Evolutionary conservation across 1,140 invertebrate species (phyloP).

Genomic region (Meloidogyne hapla): DNA sequence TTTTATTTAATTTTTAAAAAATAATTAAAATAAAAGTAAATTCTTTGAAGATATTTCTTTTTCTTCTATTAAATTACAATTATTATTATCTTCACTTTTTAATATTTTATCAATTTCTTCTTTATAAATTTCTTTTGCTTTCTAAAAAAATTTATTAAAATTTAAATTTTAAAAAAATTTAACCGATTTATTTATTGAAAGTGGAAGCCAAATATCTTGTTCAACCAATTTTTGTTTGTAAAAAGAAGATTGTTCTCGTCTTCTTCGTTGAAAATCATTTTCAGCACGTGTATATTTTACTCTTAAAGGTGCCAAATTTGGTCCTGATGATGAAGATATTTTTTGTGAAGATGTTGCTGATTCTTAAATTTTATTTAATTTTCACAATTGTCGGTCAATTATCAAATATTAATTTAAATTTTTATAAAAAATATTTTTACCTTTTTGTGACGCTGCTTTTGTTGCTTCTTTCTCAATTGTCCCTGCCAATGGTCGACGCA

Average conservation of each 20-base stretch:
- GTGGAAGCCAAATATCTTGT: conserved; percentile 23
- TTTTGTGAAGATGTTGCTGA: background rate
- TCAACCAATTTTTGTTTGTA: conserved; percentile 31
- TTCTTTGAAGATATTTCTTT: background rate
- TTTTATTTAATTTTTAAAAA: background rate
- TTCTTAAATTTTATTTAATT: background rate
- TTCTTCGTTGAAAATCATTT: conserved; percentile 13
- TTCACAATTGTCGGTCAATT: too few relatives aligned
- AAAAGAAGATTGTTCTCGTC: conserved; percentile 28
- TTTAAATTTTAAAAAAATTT: background rate
- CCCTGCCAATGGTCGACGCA: conserved; percentile 16
- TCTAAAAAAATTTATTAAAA: background rate
- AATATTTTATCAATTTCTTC: background rate
- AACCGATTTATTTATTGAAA: conserved; percentile 7
- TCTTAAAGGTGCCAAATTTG: conserved; percentile 23
- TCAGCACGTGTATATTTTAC: conserved; percentile 19
- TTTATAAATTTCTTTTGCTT: background rate
- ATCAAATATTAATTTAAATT: too few relatives aligned
- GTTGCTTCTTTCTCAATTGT: conserved; percentile 13
- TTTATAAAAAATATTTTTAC: background rate
- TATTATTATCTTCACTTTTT: background rate
- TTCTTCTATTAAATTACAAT: background rate
- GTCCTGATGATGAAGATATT: background rate
- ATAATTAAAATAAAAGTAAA: background rate
- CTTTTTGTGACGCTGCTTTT: background rate